Conservation (phyloP, 35 echinoderm and acorn worm species). For the Apostichopus japonicus region DNA sequence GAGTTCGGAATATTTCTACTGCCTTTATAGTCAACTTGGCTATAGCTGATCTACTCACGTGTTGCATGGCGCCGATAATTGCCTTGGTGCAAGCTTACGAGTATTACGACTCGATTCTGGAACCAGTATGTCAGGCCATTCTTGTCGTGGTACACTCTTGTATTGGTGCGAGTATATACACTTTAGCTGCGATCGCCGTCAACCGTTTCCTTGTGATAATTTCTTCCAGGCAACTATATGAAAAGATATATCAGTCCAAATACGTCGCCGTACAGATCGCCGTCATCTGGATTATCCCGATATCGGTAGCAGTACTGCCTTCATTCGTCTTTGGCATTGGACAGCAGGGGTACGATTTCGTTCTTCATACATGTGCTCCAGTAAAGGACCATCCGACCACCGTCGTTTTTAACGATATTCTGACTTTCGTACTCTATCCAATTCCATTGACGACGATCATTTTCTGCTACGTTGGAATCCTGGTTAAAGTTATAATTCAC, state of each 20-base stretch:
- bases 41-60: neutral
- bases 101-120: neutral
- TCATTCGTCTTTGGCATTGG: neutral
- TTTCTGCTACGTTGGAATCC: neutral
- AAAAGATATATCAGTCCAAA: neutral
- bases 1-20: neutral
- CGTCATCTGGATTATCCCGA: neutral
- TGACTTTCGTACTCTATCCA: neutral
- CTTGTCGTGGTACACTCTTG: neutral
- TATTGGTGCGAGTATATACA: conserved; percentile 1
- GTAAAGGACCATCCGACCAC: neutral
- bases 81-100: neutral
- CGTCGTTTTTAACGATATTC: neutral
- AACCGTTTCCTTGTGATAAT: neutral
- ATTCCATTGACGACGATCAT: neutral
- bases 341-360: neutral
- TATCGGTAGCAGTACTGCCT: neutral
- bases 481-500: neutral
- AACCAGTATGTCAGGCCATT: neutral
- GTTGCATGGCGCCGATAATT: neutral
- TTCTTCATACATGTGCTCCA: conserved; percentile 1
- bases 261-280: neutral
- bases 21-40: neutral
- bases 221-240: neutral
- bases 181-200: neutral